Conservation (phyloP, 2,797 vertebrate genomes). For the Galago senegalensis region DNA sequence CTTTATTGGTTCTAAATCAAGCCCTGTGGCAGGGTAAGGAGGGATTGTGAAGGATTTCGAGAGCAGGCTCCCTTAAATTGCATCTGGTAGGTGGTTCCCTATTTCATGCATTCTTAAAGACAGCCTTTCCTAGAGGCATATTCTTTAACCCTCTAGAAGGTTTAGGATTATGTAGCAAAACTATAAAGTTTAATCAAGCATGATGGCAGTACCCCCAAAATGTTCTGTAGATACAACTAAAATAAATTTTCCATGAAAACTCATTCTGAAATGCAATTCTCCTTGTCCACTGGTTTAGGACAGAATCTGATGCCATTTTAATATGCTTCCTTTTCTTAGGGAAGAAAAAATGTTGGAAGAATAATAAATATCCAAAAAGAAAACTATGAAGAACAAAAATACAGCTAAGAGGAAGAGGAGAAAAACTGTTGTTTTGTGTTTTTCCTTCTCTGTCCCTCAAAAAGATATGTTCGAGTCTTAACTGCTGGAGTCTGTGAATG, state of each 20-base stretch:
- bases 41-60: background rate
- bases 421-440: background rate
- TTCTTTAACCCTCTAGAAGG: background rate
- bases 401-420: background rate
- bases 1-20: background rate
- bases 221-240: background rate
- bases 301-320: background rate
- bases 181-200: background rate
- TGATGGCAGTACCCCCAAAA: background rate
- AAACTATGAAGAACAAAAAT: constrained; percentile 26
- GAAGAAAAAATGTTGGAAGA: background rate
- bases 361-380: background rate
- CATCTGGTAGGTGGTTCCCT: background rate
- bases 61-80: background rate
- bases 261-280: constrained; percentile 46
- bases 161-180: background rate
- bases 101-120: background rate
- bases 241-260: constrained; percentile 13
- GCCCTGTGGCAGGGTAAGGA: background rate
- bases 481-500: background rate
- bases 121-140: background rate
- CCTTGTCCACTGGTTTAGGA: background rate
- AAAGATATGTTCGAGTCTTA: background rate
- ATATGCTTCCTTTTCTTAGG: background rate
- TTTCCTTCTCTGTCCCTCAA: background rate